A percentile compares a stretch with the other conserved stretches of the same genome.
phyloP scores from a whole-genome alignment of 2,888 invertebrate species.

The Tenthredo mesomela region DNA sequence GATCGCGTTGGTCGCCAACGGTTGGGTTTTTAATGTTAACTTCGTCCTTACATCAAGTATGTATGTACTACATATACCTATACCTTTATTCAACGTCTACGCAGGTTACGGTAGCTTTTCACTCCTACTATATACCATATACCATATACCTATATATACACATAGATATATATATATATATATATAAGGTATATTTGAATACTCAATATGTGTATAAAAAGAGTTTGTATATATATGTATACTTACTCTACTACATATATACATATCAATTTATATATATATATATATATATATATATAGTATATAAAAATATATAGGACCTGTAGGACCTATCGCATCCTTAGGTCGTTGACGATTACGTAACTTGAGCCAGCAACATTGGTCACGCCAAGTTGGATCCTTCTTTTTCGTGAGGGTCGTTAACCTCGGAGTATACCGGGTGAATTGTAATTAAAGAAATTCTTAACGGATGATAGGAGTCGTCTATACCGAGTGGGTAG shows the following conservation, averaged over 20 bases:
- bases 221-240: not conserved
- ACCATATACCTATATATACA: not conserved
- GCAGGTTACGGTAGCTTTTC: conserved; percentile 16
- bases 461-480: conserved; percentile 15
- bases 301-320: conserved; percentile 9
- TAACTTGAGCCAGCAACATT: conserved; percentile 50
- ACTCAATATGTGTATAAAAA: not conserved
- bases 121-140: not conserved
- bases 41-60: conserved; percentile 33
- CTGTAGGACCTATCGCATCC: conserved; percentile 45
- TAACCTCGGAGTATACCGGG: conserved; percentile 45
- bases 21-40: conserved; percentile 1
- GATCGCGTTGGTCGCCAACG: conserved; percentile 1
- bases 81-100: conserved; percentile 13
- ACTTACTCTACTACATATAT: too few relatives aligned
- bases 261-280: not conserved
- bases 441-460: conserved; percentile 46
- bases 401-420: conserved; percentile 44
- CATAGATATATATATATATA: too few relatives aligned
- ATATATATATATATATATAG: too few relatives aligned
- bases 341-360: conserved; percentile 47
- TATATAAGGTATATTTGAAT: not conserved
- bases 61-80: too few relatives aligned
- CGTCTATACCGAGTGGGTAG: not conserved
- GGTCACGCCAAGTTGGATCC: conserved; percentile 50